A percentile compares a stretch with the other conserved stretches of the same genome.
Conservation (phyloP, 2,113 vertebrate genomes). For the Camelus bactrianus region DNA sequence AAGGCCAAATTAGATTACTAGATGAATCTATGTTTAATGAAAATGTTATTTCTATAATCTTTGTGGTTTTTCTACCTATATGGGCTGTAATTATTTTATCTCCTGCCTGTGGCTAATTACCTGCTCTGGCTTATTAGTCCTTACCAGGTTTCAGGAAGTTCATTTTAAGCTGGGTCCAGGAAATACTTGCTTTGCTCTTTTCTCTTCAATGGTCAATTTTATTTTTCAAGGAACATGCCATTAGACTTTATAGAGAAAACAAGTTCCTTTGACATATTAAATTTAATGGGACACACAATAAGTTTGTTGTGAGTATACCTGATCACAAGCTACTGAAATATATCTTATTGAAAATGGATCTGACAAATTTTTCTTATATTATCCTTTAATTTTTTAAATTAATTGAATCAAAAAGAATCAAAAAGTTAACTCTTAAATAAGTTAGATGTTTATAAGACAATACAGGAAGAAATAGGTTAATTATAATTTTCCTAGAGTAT, state of each 20-base stretch:
- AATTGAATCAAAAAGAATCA: background rate
- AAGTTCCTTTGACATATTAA: background rate
- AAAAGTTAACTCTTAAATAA: background rate
- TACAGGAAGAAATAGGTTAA: constrained; percentile 7
- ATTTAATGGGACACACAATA: background rate
- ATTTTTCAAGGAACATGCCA: background rate
- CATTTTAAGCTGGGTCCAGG: background rate
- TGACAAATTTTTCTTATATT: background rate
- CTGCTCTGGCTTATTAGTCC: background rate
- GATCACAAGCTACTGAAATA: constrained; percentile 26
- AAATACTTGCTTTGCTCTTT: constrained; percentile 20
- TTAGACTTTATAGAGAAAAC: background rate
- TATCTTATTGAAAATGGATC: background rate
- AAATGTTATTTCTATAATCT: background rate
- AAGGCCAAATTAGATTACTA: constrained; percentile 1
- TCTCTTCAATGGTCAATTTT: background rate
- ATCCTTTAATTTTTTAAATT: background rate
- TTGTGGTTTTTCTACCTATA: background rate
- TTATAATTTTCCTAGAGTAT: background rate
- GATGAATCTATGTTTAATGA: background rate
- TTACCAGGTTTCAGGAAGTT: background rate
- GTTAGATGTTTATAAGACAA: background rate
- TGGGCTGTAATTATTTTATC: background rate
- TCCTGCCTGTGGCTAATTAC: background rate
- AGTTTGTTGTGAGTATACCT: constrained; percentile 33